Evolutionary conservation across 2,888 invertebrate genomes (phyloP), one percentile per base, ranked within the genome.

Genomic region (Crossocerus cetratus): DNA sequence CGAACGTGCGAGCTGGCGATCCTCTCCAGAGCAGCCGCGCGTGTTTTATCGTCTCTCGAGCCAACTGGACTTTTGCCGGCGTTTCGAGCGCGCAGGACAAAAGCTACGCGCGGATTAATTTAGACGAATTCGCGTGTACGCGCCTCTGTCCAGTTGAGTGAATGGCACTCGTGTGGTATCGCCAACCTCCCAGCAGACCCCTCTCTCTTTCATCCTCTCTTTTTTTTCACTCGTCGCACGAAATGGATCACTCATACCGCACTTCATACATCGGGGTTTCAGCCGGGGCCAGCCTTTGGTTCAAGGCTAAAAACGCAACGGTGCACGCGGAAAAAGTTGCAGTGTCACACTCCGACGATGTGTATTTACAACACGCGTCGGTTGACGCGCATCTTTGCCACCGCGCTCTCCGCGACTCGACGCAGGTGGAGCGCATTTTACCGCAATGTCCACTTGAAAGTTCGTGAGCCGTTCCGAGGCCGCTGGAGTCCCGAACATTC

Each of bases 331-430:
- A 55, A 55, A 55, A 65, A 55, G 65, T 56, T 22, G 59, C 59
- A 65, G 71, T 70, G 66, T 67, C 68, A 74, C 74, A 69, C 71
- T 66, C 32, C 55, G 55, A 71, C 53, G 59, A 68, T 64, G 68
- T 69, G 11, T 72, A 71, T 69, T 59, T 55, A 62, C 45, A 43
- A n/a, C 63, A 43, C 67, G 71, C 65, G 8, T 69, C 68, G 67
- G 74, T 72, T 65, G 76, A 74, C 73, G 77, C 60, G 66, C 53
- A 69, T 78, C 76, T 73, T 79, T 78, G 76, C 69, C 73, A 74
- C 72, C 73, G 72, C 74, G 32, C 32, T 32, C 32, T 76, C 73
- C 60, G 70, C 78, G 69, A 69, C 76, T 78, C 71, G 18, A n/a
- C n/a, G 43, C 55, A 72, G 72, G 66, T 71, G 54, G 55, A 64